Percentiles rank a stretch among this genome's conserved stretches.
These are phyloP conservation scores for Mobula birostris DNA, from an alignment of 2,113 vertebrate species.

Conservation along the genomic window DNA sequence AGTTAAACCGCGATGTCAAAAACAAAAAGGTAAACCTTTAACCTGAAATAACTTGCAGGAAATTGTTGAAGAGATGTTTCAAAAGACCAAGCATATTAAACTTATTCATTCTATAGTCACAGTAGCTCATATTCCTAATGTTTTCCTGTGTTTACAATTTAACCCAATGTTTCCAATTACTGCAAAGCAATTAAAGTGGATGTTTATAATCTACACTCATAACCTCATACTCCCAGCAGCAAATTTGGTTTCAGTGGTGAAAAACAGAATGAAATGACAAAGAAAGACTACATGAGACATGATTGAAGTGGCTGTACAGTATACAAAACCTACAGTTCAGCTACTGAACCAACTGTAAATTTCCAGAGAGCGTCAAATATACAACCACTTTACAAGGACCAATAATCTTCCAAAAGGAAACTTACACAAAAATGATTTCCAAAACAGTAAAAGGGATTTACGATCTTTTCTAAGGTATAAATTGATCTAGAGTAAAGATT, in stretches of 20 bases:
- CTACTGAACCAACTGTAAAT: background rate
- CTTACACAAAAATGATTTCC: background rate
- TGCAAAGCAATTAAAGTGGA: constrained; percentile 45
- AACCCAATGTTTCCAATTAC: constrained; percentile 49
- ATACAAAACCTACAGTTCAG: background rate
- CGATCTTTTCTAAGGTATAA: background rate
- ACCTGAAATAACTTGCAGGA: constrained; percentile 75
- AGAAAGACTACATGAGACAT: background rate
- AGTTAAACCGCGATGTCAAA: constrained; percentile 60
- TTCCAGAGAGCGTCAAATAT: background rate
- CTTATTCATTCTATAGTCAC: constrained; percentile 70
- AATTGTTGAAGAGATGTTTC: constrained; percentile 61
- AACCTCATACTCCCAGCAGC: constrained; percentile 55
- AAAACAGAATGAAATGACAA: background rate
- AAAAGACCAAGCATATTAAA: constrained; percentile 64
- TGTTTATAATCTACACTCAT: constrained; percentile 42
- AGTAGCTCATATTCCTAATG: constrained; percentile 53
- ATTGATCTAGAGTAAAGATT: no score
- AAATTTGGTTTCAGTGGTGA: constrained; percentile 4
- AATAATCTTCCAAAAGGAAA: background rate
- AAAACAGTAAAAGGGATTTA: background rate
- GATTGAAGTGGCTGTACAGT: background rate
- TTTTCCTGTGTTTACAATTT: constrained; percentile 48
- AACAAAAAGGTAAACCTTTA: constrained; percentile 67
- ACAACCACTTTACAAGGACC: constrained; percentile 14